phyloP scores from a whole-genome alignment of 2,797 vertebrate species.

The Oreonectes daqikongensis region DNA sequence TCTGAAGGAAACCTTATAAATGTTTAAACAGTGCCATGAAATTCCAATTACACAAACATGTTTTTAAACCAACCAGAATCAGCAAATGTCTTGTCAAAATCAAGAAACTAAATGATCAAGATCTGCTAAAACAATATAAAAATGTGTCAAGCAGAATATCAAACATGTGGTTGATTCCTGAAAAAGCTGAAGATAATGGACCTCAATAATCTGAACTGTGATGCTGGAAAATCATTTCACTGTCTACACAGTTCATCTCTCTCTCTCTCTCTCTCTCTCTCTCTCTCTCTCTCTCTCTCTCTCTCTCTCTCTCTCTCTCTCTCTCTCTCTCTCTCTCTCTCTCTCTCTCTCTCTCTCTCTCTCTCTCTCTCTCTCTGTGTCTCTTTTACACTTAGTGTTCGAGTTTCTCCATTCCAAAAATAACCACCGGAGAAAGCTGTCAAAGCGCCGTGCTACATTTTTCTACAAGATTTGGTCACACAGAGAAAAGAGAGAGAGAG shows the following conservation, averaged over 20 bases:
- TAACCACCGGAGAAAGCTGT: conserved; percentile 26
- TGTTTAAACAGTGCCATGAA: too few relatives aligned
- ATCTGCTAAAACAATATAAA: too few relatives aligned
- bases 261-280: not conserved
- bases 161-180: not conserved
- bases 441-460: conserved; percentile 12
- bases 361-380: not conserved
- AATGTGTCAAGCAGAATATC: not conserved
- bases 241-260: not conserved
- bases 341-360: not conserved
- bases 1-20: too few relatives aligned
- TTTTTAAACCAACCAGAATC: too few relatives aligned
- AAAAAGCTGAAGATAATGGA: not conserved
- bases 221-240: not conserved
- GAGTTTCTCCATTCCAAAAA: conserved; percentile 21
- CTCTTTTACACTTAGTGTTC: not conserved
- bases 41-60: too few relatives aligned
- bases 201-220: not conserved
- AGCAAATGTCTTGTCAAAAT: too few relatives aligned
- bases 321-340: not conserved
- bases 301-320: not conserved
- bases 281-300: not conserved
- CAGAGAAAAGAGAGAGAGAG: not conserved
- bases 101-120: too few relatives aligned
- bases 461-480: not conserved